Evolutionary conservation across 2,888 invertebrate genomes (phyloP), one percentile per base, ranked within the genome.

Genomic region (Cantharis flavilabris): DNA sequence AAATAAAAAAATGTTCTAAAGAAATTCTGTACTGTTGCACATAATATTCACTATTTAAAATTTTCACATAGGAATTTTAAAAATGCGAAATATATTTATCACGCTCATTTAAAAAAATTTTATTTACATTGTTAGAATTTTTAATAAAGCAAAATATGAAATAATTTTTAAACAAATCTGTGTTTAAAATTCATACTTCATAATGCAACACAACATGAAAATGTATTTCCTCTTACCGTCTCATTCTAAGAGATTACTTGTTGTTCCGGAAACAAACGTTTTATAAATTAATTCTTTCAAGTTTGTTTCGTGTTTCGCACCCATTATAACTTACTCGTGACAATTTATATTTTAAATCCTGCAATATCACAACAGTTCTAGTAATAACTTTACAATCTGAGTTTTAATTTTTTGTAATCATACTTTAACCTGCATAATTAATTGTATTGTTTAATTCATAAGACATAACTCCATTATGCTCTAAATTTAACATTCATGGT

Each of bases 211-310:
- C 49, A 71, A 77, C 69, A 77, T 75, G 77, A 63, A 75, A 77
- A 75, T 69, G 71, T 75, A 69, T 77, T 75, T 72, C 72, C 72
- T 74, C 20, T 26, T n/a, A 67, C 65, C 65, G 26, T 70, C 75
- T 72, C 72, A 75, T 78, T 78, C 72, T 75, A 69, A 78, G 73
- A 75, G 78, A 78, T 78, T 75, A 78, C 75, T 72, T 75, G 72
- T 75, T 69, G 72, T 78, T 69, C 72, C 75, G 73, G 78, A 75
- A 75, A 76, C 75, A 73, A 78, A 78, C 75, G 76, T 73, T 78
- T 78, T 76, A 78, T 78, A 78, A 78, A 78, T 78, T 78, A 75
- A 76, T 76, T 78, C 72, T 78, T 78, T 28, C 64, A 72, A 72
- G 70, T 64, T 23, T 72, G 69, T 69, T 75, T 69, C 72, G 69